Percentiles rank a stretch among this genome's conserved stretches.
Conservation (phyloP, 2,888 invertebrate species). For the Cordilura impudica region DNA sequence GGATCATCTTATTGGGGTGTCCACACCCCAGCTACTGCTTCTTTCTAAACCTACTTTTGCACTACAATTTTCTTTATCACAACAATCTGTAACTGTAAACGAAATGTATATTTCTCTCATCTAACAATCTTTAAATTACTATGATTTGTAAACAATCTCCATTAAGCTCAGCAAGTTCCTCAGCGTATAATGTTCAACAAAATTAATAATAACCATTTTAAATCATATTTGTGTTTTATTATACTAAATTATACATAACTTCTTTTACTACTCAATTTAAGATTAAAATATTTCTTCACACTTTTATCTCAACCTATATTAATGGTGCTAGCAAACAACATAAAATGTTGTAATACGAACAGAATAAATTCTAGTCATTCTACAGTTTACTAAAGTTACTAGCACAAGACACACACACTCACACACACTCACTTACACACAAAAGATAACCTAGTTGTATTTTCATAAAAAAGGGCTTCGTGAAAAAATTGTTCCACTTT, state of each 20-base stretch:
- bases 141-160: neutral
- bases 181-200: slow-evolving; percentile 8
- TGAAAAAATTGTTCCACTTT: slow-evolving; percentile 61
- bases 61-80: too few relatives aligned
- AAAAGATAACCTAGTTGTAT: slow-evolving; percentile 32
- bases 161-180: neutral
- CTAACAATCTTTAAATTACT: neutral
- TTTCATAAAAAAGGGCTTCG: slow-evolving; percentile 57
- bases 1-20: too few relatives aligned
- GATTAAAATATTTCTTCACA: slow-evolving; percentile 35
- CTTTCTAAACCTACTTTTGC: too few relatives aligned
- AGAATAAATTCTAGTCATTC: neutral
- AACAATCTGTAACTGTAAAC: too few relatives aligned
- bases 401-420: neutral
- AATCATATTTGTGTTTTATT: slow-evolving; percentile 35
- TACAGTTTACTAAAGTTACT: neutral
- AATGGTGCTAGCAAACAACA: neutral
- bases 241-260: slow-evolving; percentile 47
- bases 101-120: neutral
- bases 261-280: slow-evolving; percentile 6
- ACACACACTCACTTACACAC: too few relatives aligned
- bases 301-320: slow-evolving; percentile 24
- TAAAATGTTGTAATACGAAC: neutral
- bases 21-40: too few relatives aligned
- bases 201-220: slow-evolving; percentile 20